Evolutionary conservation across 2,888 invertebrate species (phyloP), one percentile per base, ranked within the genome.

Genomic region (Cantharis flavilabris): DNA sequence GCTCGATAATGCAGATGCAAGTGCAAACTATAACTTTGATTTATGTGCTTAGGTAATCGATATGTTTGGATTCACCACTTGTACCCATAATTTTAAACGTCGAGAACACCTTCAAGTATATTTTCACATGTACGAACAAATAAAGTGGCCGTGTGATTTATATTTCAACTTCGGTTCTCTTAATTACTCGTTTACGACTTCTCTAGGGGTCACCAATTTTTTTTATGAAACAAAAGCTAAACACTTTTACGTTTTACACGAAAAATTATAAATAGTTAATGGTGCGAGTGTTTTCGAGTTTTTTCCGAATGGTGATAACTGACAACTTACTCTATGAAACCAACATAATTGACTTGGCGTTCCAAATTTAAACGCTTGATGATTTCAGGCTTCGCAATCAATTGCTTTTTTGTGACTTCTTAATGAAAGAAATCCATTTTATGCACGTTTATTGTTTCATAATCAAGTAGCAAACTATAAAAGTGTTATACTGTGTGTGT

Each of bases 401-500:
- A 26, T 23, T 64, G 72, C 71, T 23, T 62, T 71, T 71, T 62
- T 23, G 71, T 26, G 62, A 71, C 16, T 71, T 71, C 62, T 49
- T 62, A 63, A 72, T 62, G 63, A 28, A 30, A 28, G 64, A n/a
- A 49, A 49, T n/a, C 5, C 49, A 49, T 49, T 72, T 72, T 63
- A 14, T 18, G 73, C 73, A 70, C 62, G 65, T 73, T 73, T 77
- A 74, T 77, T 77, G 73, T 73, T 73, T 62, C 71, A 69, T 65
- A 62, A 69, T 69, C 71, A 70, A 63, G 71, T 73, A 69, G 72
- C 73, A 71, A 62, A 74, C 73, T 73, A 69, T 70, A 70, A 73
- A 77, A 71, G 77, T 63, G 73, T 70, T 71, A 67, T 67, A 65
- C 70, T 70, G 69, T 83, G 83, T 84, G 82, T 84, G 83, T 84